Percentiles rank a stretch among this genome's conserved stretches.
These are phyloP conservation scores for Necrosyrtes monachus DNA, from an alignment of 2,797 vertebrate genomes.

Conservation along the genomic window DNA sequence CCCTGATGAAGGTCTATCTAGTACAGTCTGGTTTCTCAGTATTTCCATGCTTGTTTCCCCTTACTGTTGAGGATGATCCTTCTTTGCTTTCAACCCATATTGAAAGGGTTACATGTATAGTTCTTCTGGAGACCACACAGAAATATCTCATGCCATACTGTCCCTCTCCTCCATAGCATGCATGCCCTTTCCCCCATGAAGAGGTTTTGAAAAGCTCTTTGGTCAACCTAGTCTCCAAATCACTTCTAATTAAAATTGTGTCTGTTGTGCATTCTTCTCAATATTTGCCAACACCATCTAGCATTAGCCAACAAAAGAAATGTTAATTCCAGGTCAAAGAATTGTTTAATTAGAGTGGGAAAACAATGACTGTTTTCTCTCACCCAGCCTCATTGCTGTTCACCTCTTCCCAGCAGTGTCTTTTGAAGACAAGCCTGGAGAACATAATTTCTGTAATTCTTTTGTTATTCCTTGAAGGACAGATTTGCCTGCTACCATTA, in stretches of 20 bases:
- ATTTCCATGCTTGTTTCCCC: background rate
- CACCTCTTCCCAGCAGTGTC: background rate
- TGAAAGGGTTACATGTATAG: background rate
- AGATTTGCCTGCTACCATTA: background rate
- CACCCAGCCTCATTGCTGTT: background rate
- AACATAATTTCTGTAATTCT: background rate
- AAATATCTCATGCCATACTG: background rate
- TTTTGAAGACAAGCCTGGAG: background rate
- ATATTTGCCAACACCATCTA: background rate
- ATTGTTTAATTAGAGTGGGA: background rate
- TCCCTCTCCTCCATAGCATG: background rate
- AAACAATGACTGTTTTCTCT: background rate
- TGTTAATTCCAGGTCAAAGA: conserved; percentile 46
- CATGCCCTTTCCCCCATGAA: background rate
- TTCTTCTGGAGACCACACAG: background rate
- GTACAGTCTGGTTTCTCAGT: background rate
- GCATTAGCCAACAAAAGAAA: conserved; percentile 14
- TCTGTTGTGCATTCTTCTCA: conserved; percentile 15
- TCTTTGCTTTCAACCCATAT: background rate
- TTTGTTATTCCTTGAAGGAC: background rate
- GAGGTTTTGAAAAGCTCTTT: background rate
- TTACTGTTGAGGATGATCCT: background rate
- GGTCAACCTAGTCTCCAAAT: background rate
- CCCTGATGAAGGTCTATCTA: background rate
- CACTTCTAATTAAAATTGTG: conserved; percentile 19